phyloP scores from a whole-genome alignment of 2,797 vertebrate species.

The Pantherophis vulpinus region DNA sequence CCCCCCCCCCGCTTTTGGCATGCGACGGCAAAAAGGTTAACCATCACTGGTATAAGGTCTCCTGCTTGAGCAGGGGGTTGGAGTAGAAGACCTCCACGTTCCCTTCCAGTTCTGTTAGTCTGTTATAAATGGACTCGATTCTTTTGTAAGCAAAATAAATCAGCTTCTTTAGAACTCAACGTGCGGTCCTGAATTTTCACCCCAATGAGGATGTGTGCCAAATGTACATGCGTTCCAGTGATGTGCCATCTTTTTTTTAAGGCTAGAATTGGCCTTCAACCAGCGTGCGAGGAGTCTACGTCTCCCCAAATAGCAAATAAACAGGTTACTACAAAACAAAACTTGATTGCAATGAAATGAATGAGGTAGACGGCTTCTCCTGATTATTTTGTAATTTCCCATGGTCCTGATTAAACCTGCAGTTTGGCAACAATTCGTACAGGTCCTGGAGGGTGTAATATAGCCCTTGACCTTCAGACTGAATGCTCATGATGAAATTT shows the following conservation, averaged over 20 bases:
- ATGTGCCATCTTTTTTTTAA: not conserved
- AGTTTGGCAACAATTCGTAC: not conserved
- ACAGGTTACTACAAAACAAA: not conserved
- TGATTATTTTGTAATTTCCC: not conserved
- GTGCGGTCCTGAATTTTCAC: too few species aligned
- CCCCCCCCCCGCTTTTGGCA: too few species aligned
- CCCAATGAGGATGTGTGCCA: too few species aligned
- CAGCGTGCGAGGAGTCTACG: not conserved
- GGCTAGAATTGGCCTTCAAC: not conserved
- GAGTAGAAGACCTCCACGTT: too few species aligned
- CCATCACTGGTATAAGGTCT: too few species aligned
- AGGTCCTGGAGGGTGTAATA: not conserved
- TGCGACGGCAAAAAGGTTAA: too few species aligned
- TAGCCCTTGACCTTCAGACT: not conserved
- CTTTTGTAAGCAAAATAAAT: too few species aligned
- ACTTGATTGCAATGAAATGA: not conserved
- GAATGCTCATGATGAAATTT: not conserved
- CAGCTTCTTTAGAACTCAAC: too few species aligned
- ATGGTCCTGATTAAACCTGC: not conserved
- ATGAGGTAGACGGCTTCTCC: not conserved
- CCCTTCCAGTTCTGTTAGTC: too few species aligned
- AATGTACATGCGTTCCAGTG: not conserved
- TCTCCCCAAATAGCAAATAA: not conserved
- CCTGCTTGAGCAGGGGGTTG: too few species aligned
- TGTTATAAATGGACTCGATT: too few species aligned